Evolutionary conservation across 2,113 vertebrate species (phyloP), one percentile per base, ranked within the genome.

Genomic region (Zosterops borbonicus): DNA sequence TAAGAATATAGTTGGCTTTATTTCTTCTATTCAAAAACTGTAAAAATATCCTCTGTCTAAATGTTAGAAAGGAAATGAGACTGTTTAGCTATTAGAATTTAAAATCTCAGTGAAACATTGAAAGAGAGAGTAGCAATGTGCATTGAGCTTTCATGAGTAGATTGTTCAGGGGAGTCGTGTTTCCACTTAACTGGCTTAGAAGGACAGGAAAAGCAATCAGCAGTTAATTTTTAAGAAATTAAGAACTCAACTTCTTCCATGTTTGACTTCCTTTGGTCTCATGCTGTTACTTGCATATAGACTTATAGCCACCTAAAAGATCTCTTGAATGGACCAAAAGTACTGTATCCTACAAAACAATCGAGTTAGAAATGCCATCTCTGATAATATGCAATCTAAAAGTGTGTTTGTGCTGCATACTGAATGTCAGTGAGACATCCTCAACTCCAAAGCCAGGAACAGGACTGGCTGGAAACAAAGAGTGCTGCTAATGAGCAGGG

Each of bases 1-100:
- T 87, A 94, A 95, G 71, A 71, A 13, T 75, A 86, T 35, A 60
- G 11, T 70, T 93, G 6, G 17, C 12, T 96, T 88, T 90, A 94
- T 88, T 95, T 91, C 44, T 58, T 79, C 44, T 53, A 21, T 58
- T 86, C 21, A 75, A 93, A 90, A 89, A 84, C 24, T 67, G 9
- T 12, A 20, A 70, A 90, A 87, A 76, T 52, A 1, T 2, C 14
- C 14, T 91, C 64, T 70, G 4, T 92, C 68, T 88, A 82, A 91
- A 76, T 74, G 35, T 20, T 89, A 60, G 47, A 83, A 82, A 63
- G 41, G 29, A 90, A 94, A 94, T 88, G 47, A 94, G 41, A 71
- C 27, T 18, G 74, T 91, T 92, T 90, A 94, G 47, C 62, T 87
- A 65, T 63, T 86, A 73, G 44, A 92, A 95, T 29, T 88, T 13